phyloP scores from a whole-genome alignment of 2,797 vertebrate species.

The Ptychadena robeensis region DNA sequence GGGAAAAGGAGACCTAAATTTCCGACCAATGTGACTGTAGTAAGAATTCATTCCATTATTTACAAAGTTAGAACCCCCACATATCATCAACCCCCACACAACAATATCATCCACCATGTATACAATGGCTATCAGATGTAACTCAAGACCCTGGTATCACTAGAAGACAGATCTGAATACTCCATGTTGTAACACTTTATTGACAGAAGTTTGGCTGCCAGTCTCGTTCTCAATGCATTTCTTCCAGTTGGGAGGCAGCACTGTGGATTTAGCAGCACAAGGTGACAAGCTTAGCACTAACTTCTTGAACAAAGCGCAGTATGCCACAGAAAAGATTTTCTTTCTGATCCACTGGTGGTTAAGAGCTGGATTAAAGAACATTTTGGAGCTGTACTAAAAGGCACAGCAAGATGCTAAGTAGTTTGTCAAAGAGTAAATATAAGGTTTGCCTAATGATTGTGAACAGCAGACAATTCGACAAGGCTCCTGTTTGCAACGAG shows the following conservation, averaged over 20 bases:
- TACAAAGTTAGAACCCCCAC: too few relatives aligned
- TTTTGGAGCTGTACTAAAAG: constrained; percentile 46
- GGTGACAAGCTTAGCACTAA: constrained; percentile 12
- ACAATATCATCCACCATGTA: too few relatives aligned
- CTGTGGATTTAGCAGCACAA: constrained; percentile 4
- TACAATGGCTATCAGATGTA: too few relatives aligned
- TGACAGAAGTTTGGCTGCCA: too few relatives aligned
- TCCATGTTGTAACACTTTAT: too few relatives aligned
- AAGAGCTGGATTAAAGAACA: constrained; percentile 39
- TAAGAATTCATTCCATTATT: too few relatives aligned
- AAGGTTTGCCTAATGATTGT: constrained; percentile 51
- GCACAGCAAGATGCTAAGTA: constrained; percentile 48
- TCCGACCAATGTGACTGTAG: too few relatives aligned
- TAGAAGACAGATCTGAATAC: too few relatives aligned
- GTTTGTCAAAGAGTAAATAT: constrained; percentile 57
- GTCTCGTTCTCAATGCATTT: too few relatives aligned
- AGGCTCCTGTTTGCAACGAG: constrained; percentile 37
- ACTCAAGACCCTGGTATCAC: too few relatives aligned
- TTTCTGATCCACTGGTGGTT: constrained; percentile 8
- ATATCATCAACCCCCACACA: too few relatives aligned
- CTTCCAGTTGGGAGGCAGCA: neutral
- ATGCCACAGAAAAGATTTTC: constrained; percentile 14
- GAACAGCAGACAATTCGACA: constrained; percentile 45
- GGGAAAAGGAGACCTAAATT: too few relatives aligned
- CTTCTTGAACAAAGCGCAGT: constrained; percentile 33